Evolutionary conservation across 2,113 vertebrate species (phyloP), one percentile per base, ranked within the genome.

Genomic region (Acrocephalus arundinaceus): DNA sequence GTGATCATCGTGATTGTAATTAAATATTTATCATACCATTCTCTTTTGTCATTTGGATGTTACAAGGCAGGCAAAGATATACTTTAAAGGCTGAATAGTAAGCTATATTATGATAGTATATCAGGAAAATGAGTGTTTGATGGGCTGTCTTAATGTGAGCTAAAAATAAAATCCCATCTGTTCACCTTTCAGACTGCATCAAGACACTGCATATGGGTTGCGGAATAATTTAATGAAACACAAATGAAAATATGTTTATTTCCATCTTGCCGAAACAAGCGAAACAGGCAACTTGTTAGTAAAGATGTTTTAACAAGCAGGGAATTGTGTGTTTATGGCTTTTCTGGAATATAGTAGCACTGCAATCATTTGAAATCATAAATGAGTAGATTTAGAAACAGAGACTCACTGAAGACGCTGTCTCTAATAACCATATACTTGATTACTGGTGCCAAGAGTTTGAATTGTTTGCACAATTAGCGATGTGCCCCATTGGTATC

Each of bases 81-180:
- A 95, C 72, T 96, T 96, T 97, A 94, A 96, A 96, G 85, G 70
- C 88, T 88, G 87, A 97, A 70, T 92, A 95, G 86, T 96, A 96
- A 96, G 96, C 76, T 98, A 84, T 95, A 96, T 97, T 96, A 96
- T 95, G 87, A 90, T 97, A 89, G 74, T 97, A 84, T 97, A 96
- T 97, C 95, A 97, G 91, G 94, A 95, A 98, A 97, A 97, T 92
- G 97, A 97, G 83, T 93, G 93, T 96, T 97, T 97, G 97, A 97
- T 97, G 95, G 95, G 66, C 91, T 97, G 97, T 95, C 93, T 87
- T 98, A 98, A 97, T 87, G 24, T 80, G 94, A 96, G 91, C 97
- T 98, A 98, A 98, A 98, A 98, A 98, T 98, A 98, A 98, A 97
- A 96, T 51, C 82, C 98, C 98, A 98, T 98, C 97, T 98, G 97